A percentile compares a stretch with the other conserved stretches of the same genome.
Conservation (phyloP, 2,113 vertebrate species). For the Brienomyrus brachyistius region DNA sequence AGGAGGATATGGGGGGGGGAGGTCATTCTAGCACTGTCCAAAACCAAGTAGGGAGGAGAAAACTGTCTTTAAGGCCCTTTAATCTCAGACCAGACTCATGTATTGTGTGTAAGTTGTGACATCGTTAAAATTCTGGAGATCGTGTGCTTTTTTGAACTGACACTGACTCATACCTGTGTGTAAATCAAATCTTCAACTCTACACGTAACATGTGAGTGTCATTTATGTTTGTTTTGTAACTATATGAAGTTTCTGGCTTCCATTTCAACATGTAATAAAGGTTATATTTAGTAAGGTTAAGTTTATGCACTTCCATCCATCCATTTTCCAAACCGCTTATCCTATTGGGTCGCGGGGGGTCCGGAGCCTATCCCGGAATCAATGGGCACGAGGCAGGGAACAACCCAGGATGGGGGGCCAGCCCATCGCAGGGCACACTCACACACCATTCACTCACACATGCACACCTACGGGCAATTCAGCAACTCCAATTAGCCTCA, state of each 20-base stretch:
- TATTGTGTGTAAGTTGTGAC: neutral
- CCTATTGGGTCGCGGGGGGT: no score
- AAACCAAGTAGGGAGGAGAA: neutral
- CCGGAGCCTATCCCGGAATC: no score
- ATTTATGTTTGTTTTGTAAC: neutral
- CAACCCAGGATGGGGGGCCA: no score
- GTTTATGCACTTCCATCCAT: neutral
- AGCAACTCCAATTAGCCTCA: no score
- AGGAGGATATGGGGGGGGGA: neutral
- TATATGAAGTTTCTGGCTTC: neutral
- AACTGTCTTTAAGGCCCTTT: neutral
- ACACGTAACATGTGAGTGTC: neutral
- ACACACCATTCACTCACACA: no score
- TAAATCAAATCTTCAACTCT: neutral
- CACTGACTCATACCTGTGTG: neutral
- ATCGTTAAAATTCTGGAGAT: neutral
- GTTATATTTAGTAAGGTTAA: neutral
- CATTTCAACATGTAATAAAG: neutral
- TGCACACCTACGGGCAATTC: no score
- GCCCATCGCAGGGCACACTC: no score
- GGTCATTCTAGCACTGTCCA: neutral
- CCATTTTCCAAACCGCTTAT: no score
- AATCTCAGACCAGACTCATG: neutral
- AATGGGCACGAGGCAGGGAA: no score
- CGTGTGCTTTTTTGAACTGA: neutral